Conservation (phyloP, 2,113 vertebrate species). For the Petromus typicus region DNA sequence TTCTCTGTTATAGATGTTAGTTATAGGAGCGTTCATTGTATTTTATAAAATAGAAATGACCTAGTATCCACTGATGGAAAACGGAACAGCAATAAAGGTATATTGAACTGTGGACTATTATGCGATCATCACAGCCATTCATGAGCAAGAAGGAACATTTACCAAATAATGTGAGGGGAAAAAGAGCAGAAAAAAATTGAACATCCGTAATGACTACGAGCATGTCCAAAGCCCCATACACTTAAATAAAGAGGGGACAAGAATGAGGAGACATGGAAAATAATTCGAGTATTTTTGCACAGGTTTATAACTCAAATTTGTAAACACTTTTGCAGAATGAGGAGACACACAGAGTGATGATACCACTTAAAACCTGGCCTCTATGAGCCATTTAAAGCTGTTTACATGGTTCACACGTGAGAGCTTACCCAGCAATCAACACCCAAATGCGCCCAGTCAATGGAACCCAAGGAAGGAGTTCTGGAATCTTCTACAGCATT, state of each 20-base stretch:
- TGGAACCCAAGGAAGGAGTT: background rate
- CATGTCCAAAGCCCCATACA: background rate
- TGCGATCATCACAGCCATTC: background rate
- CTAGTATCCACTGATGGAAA: background rate
- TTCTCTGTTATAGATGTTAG: background rate
- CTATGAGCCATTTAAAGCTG: background rate
- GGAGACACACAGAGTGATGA: background rate
- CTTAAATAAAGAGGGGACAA: conserved; percentile 24
- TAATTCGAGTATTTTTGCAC: background rate
- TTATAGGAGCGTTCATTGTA: background rate
- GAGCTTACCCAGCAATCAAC: background rate
- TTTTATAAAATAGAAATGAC: background rate
- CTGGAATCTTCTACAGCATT: background rate
- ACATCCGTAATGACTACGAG: background rate
- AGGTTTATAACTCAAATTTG: conserved; percentile 19
- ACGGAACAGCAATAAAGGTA: conserved; percentile 35
- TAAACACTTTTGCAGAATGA: background rate
- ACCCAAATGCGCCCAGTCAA: background rate
- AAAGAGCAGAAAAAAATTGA: background rate
- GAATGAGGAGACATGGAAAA: background rate
- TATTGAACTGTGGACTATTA: background rate
- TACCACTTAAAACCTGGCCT: background rate
- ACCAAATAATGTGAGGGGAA: background rate
- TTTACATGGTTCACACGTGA: background rate
- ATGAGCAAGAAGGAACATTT: conserved; percentile 41